A percentile compares a stretch with the other conserved stretches of the same genome.
Conservation (phyloP, 2,888 invertebrate genomes). For the Onthophagus sagittarius region DNA sequence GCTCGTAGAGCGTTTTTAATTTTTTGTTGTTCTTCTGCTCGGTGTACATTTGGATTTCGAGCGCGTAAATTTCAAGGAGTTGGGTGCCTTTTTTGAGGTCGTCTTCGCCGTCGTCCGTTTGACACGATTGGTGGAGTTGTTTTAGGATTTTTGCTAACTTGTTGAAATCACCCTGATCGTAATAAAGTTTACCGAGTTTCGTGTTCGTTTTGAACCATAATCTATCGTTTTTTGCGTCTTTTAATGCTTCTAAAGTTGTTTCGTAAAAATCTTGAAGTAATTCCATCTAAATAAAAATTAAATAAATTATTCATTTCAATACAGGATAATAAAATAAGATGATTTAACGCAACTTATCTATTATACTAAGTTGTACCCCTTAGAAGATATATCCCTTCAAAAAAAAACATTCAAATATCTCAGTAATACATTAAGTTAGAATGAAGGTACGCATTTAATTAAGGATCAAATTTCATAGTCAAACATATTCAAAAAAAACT, state of each 20-base stretch:
- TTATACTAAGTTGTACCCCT: no score
- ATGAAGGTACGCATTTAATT: no score
- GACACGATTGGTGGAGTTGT: constrained; percentile 95
- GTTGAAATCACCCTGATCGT: constrained; percentile 90
- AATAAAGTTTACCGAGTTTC: constrained; percentile 96
- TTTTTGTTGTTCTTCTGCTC: constrained; percentile 99
- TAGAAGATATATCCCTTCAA: no score
- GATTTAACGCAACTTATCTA: no score
- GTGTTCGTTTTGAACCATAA: constrained; percentile 99
- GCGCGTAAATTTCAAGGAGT: constrained; percentile 93
- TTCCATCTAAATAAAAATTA: constrained; percentile 71
- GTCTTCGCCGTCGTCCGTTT: constrained; percentile 97
- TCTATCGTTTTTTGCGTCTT: constrained; percentile 98
- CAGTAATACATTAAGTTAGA: no score
- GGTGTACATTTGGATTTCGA: constrained; percentile 99
- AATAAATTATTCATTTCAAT: no score
- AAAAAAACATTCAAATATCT: no score
- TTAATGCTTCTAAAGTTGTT: constrained; percentile 88
- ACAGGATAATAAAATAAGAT: no score
- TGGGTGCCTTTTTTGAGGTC: constrained; percentile 98
- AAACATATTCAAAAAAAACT: no score
- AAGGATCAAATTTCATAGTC: no score
- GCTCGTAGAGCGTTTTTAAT: constrained; percentile 92
- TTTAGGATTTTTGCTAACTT: constrained; percentile 95
- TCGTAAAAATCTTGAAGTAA: constrained; percentile 97